phyloP scores from a whole-genome alignment of 2,888 invertebrate genomes.

The Cyclophora punctaria region DNA sequence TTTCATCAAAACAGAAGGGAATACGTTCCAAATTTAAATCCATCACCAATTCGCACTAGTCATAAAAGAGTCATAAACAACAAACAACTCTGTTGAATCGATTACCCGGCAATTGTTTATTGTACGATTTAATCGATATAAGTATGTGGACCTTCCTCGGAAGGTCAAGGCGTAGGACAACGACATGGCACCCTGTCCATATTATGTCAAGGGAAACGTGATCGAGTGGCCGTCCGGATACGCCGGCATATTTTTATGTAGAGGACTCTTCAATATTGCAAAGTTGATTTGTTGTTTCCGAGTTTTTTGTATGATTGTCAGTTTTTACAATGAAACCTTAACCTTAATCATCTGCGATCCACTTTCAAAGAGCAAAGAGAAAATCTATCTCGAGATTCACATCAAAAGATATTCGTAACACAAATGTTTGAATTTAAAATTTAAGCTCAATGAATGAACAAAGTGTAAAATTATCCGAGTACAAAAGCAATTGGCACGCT shows the following conservation, averaged over 20 bases:
- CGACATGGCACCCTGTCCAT: conserved; percentile 34
- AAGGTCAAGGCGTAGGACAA: conserved; percentile 50
- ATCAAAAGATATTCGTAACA: neutral
- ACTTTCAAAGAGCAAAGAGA: too few species aligned
- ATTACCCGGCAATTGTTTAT: conserved; percentile 7
- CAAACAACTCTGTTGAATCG: conserved; percentile 1
- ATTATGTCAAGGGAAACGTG: conserved; percentile 52
- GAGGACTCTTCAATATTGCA: conserved; percentile 20
- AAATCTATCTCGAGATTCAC: neutral
- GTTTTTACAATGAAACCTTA: too few species aligned
- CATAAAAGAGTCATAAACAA: neutral
- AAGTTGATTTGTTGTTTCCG: conserved; percentile 1
- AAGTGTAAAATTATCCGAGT: conserved; percentile 12
- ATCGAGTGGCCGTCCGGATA: conserved; percentile 37
- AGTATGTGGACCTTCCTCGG: conserved; percentile 19
- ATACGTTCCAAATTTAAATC: too few species aligned
- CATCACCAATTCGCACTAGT: too few species aligned
- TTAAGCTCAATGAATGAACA: neutral
- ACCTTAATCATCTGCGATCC: too few species aligned
- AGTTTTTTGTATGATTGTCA: too few species aligned
- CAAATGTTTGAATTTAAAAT: neutral
- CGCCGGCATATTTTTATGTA: conserved; percentile 19
- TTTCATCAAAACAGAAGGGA: too few species aligned
- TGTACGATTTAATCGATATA: conserved; percentile 4
- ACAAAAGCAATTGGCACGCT: conserved; percentile 24